These are phyloP conservation scores for Matsumyia berberina DNA, from an alignment of 2,888 invertebrate genomes.

Conservation along the genomic window DNA sequence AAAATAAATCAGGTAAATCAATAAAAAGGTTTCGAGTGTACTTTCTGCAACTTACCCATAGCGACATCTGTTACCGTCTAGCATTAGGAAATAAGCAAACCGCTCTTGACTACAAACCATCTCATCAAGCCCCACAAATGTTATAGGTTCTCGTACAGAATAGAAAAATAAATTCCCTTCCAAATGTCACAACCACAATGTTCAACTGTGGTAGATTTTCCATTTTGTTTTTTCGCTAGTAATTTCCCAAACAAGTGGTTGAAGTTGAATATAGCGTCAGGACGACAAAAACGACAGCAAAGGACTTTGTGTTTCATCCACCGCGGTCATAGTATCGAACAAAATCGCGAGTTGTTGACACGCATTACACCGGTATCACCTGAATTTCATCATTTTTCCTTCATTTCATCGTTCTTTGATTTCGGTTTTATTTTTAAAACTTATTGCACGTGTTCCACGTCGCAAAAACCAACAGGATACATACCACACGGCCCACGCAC, in stretches of 20 bases:
- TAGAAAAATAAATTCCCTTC: background rate
- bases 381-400: slow-evolving; percentile 10
- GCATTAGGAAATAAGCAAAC: background rate
- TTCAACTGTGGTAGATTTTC: background rate
- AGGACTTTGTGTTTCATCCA: background rate
- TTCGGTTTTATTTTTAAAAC: background rate
- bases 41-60: no score
- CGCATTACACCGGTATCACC: background rate
- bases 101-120: background rate
- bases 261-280: background rate
- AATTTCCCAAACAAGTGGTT: slow-evolving; percentile 29
- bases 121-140: background rate
- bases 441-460: background rate
- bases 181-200: background rate
- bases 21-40: no score
- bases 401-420: slow-evolving; percentile 2
- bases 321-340: background rate
- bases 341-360: slow-evolving; percentile 11
- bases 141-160: no score
- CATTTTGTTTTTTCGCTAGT: background rate
- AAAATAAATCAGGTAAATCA: no score
- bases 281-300: slow-evolving; percentile 4
- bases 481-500: background rate
- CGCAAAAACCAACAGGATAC: background rate
- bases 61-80: no score